Percentiles rank a stretch among this genome's conserved stretches.
Conservation (phyloP, 2,797 vertebrate genomes). For the Petrocephalus schoutedeni region DNA sequence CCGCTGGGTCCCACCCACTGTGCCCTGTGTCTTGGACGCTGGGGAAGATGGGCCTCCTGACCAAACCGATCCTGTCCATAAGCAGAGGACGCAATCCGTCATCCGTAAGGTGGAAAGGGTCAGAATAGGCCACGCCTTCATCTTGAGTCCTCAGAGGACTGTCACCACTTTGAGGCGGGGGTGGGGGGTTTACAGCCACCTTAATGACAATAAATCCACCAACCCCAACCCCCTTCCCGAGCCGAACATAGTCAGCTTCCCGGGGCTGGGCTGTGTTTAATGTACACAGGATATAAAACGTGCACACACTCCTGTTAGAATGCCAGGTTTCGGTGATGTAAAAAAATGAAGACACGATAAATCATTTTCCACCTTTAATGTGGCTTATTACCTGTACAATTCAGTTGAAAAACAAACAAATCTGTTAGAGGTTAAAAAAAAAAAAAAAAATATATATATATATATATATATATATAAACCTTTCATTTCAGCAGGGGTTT, state of each 20-base stretch:
- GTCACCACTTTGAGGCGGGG: background rate
- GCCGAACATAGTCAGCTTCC: background rate
- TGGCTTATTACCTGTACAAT: too few species aligned
- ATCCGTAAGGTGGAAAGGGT: background rate
- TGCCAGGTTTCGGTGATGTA: too few species aligned
- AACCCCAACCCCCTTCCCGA: background rate
- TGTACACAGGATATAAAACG: too few species aligned
- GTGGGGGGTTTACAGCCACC: background rate
- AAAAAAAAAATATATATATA: too few species aligned
- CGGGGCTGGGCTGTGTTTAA: background rate
- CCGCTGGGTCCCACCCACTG: background rate
- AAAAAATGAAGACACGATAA: too few species aligned
- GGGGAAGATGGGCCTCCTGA: background rate
- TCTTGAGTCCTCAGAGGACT: background rate
- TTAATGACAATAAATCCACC: background rate
- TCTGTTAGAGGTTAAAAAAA: too few species aligned
- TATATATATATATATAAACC: too few species aligned
- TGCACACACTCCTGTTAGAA: too few species aligned
- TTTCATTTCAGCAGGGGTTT: too few species aligned
- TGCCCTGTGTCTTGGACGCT: background rate
- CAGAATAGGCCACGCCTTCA: background rate
- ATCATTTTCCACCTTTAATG: too few species aligned
- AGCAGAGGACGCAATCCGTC: background rate
- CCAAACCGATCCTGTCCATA: background rate
- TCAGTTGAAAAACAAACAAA: too few species aligned